Evolutionary conservation across 2,888 invertebrate genomes (phyloP).

Genomic region (Drosophila paranaensis): DNA sequence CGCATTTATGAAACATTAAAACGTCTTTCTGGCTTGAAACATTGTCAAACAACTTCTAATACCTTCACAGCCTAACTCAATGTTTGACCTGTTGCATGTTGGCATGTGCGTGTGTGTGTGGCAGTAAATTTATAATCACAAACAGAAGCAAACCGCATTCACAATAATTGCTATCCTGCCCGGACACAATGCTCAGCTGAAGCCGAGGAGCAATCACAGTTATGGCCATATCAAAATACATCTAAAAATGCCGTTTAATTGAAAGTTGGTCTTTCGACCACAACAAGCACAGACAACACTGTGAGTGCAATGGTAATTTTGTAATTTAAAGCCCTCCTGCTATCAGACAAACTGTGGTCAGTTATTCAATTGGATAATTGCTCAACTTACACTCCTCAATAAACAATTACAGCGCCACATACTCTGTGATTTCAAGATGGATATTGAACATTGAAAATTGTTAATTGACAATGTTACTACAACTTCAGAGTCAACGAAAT

Average conservation of each 20-base stretch:
- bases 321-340: neutral
- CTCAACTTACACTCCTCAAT: neutral
- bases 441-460: too few relatives aligned
- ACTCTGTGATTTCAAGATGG: neutral
- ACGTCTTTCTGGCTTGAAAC: slow-evolving; percentile 42
- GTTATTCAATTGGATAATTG: slow-evolving; percentile 8
- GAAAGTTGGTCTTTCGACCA: slow-evolving; percentile 17
- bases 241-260: slow-evolving; percentile 9
- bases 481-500: too few relatives aligned
- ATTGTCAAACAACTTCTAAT: slow-evolving; percentile 13
- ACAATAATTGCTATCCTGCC: slow-evolving; percentile 37
- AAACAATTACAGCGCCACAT: neutral
- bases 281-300: slow-evolving; percentile 3
- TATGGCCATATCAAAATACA: neutral
- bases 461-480: too few relatives aligned
- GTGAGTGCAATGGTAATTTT: neutral
- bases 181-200: slow-evolving; percentile 13
- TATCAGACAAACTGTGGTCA: neutral
- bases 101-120: neutral
- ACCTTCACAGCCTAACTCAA: neutral
- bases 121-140: slow-evolving; percentile 50
- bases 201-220: slow-evolving; percentile 7
- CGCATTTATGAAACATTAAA: slow-evolving; percentile 62
- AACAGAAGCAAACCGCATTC: slow-evolving; percentile 30
- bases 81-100: slow-evolving; percentile 26